Evolutionary conservation across 2,113 vertebrate genomes (phyloP).

Genomic region (Paratilapia polleni): DNA sequence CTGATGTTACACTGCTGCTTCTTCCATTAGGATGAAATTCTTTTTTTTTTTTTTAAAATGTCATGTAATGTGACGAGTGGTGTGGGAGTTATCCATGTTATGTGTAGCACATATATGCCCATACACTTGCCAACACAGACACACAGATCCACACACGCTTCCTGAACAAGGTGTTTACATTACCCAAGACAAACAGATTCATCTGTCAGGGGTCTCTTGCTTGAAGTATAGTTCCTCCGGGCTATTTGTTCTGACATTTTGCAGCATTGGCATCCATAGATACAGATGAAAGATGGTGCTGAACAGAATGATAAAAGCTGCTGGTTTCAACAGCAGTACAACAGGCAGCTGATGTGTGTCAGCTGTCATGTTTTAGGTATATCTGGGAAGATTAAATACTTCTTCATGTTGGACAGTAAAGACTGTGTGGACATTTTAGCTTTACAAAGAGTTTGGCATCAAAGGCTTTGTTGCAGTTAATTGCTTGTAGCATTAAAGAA

Average conservation of each 20-base stretch:
- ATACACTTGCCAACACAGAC: background rate
- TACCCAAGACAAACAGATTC: slow-evolving; percentile 28
- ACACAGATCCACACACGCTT: background rate
- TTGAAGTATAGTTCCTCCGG: slow-evolving; percentile 24
- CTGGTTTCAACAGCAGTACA: slow-evolving; percentile 16
- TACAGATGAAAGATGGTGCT: slow-evolving; percentile 60
- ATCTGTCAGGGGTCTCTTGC: slow-evolving; percentile 24
- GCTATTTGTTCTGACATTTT: slow-evolving; percentile 57
- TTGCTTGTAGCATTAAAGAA: slow-evolving; percentile 17
- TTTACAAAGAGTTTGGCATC: background rate
- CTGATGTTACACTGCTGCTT: slow-evolving; percentile 4
- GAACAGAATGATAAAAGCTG: slow-evolving; percentile 57
- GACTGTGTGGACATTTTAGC: slow-evolving; percentile 12
- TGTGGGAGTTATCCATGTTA: background rate
- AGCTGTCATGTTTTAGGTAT: slow-evolving; percentile 54
- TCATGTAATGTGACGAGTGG: background rate
- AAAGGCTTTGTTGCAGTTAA: slow-evolving; percentile 42
- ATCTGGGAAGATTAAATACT: slow-evolving; percentile 43
- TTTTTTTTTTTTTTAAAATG: background rate
- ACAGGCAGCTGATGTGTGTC: slow-evolving; percentile 40
- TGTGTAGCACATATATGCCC: background rate
- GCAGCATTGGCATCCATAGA: slow-evolving; percentile 21
- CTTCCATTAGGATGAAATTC: background rate
- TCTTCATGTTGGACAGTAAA: slow-evolving; percentile 34
- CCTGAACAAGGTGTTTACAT: slow-evolving; percentile 34